Conservation (phyloP, 2,888 invertebrate species). For the Drosophila meridionalis region DNA sequence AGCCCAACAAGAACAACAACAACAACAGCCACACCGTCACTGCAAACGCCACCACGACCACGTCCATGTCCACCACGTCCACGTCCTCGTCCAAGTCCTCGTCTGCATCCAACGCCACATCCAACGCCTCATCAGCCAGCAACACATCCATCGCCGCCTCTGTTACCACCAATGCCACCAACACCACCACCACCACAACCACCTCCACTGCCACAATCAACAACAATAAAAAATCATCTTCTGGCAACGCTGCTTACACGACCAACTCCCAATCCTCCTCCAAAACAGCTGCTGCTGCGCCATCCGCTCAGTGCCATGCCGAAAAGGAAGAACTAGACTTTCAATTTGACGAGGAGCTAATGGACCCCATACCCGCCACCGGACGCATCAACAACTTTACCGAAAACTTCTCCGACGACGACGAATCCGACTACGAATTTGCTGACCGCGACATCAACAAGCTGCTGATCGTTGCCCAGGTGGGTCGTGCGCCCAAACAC, state of each 20-base stretch:
- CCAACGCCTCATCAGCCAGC: conserved; percentile 54
- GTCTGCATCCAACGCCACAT: conserved; percentile 63
- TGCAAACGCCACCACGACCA: conserved; percentile 55
- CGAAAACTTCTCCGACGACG: conserved; percentile 90
- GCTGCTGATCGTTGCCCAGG: conserved; percentile 96
- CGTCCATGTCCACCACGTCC: conserved; percentile 48
- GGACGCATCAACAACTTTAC: conserved; percentile 93
- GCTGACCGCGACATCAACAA: conserved; percentile 97
- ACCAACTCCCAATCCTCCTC: conserved; percentile 79
- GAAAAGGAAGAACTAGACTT: conserved; percentile 95
- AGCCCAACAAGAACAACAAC: conserved; percentile 48
- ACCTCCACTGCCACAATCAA: conserved; percentile 37
- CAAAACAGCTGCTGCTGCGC: conserved; percentile 80
- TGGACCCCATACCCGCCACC: conserved; percentile 89
- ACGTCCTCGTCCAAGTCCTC: conserved; percentile 50
- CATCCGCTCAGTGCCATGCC: conserved; percentile 84
- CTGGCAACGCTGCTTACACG: conserved; percentile 75
- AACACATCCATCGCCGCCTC: conserved; percentile 53
- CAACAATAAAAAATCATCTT: conserved; percentile 60
- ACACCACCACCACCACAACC: conserved; percentile 29
- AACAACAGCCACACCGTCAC: conserved; percentile 45
- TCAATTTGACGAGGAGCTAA: conserved; percentile 97
- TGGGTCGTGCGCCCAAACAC: conserved; percentile 90
- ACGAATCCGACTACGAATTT: conserved; percentile 94
- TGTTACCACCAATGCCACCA: conserved; percentile 33